Conservation (phyloP, 1,140 invertebrate genomes). For the Cydia fagiglandana region DNA sequence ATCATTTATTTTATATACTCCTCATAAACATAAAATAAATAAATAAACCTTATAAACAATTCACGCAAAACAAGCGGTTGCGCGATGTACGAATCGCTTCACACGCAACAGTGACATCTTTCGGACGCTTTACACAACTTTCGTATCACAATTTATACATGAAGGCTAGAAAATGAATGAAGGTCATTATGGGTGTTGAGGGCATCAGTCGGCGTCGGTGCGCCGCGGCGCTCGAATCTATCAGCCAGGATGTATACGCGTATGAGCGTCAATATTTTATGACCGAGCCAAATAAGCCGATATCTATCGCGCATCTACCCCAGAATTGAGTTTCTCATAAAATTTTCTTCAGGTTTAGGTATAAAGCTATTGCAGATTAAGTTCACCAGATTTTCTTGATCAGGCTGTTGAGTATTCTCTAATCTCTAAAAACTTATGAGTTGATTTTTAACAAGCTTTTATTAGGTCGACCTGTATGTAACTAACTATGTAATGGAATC, state of each 20-base stretch:
- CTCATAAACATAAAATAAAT: no score
- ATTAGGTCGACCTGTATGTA: no score
- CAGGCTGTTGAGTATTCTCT: no score
- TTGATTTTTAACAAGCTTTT: no score
- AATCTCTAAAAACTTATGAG: no score
- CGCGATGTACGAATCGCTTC: not conserved
- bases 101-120: not conserved
- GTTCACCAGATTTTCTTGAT: no score
- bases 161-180: not conserved
- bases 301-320: not conserved
- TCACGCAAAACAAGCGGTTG: no score
- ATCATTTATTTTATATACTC: no score
- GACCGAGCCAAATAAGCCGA: not conserved
- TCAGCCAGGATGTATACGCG: constrained; percentile 9
- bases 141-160: not conserved
- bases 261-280: constrained; percentile 13
- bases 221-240: not conserved
- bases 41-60: no score
- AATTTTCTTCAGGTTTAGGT: not conserved
- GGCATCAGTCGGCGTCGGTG: not conserved
- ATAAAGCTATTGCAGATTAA: no score
- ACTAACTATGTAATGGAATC: no score
- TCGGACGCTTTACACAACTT: not conserved
- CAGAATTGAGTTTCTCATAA: not conserved
- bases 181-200: not conserved